These are phyloP conservation scores for Myotis planiceps DNA, from an alignment of 2,797 vertebrate species.

Conservation along the genomic window DNA sequence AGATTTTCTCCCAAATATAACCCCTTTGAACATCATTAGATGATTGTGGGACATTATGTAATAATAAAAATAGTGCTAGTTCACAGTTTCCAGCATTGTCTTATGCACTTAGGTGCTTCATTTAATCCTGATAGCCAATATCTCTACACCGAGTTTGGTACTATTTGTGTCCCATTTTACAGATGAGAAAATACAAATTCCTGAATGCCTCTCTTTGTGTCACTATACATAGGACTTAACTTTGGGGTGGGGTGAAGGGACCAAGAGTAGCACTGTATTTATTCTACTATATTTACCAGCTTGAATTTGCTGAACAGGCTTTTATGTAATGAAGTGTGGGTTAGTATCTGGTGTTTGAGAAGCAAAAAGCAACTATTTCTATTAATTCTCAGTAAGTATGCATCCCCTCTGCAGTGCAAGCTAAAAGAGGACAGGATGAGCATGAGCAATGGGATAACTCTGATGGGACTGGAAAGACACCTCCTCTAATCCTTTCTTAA, in stretches of 20 bases:
- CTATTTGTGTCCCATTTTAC: not conserved
- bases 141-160: not conserved
- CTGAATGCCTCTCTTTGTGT: not conserved
- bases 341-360: not conserved
- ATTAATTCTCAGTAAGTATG: not conserved
- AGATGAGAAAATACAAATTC: not conserved
- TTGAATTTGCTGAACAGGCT: not conserved
- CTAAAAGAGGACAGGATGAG: not conserved
- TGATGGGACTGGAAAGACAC: conserved; percentile 40
- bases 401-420: not conserved
- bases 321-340: not conserved
- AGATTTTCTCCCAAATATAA: not conserved
- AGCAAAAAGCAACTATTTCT: not conserved
- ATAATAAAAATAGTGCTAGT: not conserved
- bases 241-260: not conserved
- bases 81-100: not conserved
- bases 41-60: not conserved
- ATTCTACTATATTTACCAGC: not conserved
- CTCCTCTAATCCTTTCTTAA: conserved; percentile 67
- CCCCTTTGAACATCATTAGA: not conserved
- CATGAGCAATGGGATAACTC: not conserved
- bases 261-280: not conserved
- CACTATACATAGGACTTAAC: not conserved
- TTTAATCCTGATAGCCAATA: not conserved
- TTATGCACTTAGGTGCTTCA: not conserved